These are phyloP conservation scores for Eremophila alpestris DNA, from an alignment of 2,797 vertebrate genomes.

Conservation along the genomic window DNA sequence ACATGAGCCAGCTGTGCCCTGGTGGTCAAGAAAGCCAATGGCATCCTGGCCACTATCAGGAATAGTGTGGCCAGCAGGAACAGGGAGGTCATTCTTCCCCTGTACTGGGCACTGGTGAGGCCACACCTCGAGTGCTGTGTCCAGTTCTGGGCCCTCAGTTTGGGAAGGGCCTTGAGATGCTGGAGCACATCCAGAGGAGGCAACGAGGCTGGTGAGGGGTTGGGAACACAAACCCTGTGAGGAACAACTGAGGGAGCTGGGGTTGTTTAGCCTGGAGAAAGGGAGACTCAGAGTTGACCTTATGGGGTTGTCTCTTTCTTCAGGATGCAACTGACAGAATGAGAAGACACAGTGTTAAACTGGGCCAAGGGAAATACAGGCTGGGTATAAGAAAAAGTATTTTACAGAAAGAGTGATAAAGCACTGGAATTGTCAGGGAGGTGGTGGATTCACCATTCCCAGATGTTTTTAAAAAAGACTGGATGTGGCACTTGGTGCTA, in stretches of 20 bases:
- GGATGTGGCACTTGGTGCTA: rapidly evolving
- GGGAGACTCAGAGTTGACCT: neutral
- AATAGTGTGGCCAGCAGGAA: neutral
- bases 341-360: rapidly evolving
- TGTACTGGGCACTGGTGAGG: neutral
- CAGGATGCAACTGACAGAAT: neutral
- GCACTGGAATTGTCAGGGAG: rapidly evolving
- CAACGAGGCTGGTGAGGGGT: neutral
- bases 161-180: rapidly evolving
- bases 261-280: neutral
- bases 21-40: neutral
- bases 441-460: neutral
- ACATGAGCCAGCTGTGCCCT: neutral
- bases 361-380: neutral
- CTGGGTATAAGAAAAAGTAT: rapidly evolving
- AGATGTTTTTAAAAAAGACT: neutral
- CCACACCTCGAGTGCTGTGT: neutral
- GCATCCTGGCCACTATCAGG: neutral
- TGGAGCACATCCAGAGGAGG: rapidly evolving
- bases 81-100: neutral
- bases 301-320: neutral
- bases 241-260: rapidly evolving
- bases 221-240: neutral
- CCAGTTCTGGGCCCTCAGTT: neutral
- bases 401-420: neutral